Conservation (phyloP, 2,113 vertebrate genomes). For the Pagrus major region DNA sequence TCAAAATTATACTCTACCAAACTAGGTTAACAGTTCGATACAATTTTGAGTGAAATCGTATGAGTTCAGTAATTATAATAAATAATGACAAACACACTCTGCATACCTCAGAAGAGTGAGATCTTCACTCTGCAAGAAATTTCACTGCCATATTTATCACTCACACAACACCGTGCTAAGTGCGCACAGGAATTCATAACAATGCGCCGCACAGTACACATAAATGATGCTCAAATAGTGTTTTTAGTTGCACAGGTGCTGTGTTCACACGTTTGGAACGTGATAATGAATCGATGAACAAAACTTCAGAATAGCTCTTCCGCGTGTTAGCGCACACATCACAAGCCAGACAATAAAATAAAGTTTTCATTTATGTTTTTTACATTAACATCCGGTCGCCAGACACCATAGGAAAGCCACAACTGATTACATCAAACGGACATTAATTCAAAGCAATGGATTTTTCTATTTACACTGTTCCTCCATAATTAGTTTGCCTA, state of each 20-base stretch:
- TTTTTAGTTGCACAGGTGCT: constrained; percentile 74
- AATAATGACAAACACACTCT: constrained; percentile 27
- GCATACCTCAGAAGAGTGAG: constrained; percentile 11
- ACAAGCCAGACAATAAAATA: not conserved
- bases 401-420: constrained; percentile 34
- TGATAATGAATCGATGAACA: constrained; percentile 72
- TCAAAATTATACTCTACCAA: not conserved
- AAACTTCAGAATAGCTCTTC: constrained; percentile 57
- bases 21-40: no score
- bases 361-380: constrained; percentile 11
- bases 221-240: constrained; percentile 32
- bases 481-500: constrained; percentile 73
- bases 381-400: constrained; percentile 11
- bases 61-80: constrained; percentile 17
- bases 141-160: constrained; percentile 42
- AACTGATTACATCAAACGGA: constrained; percentile 64
- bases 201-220: constrained; percentile 21
- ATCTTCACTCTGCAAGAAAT: constrained; percentile 43
- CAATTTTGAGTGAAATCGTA: not conserved
- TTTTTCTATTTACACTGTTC: constrained; percentile 72
- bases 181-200: constrained; percentile 58
- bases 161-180: constrained; percentile 16
- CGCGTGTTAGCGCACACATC: constrained; percentile 21
- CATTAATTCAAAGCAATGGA: constrained; percentile 71
- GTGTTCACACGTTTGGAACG: constrained; percentile 71